phyloP scores from a whole-genome alignment of 1,140 invertebrate genomes.

The Drosophila tristis region DNA sequence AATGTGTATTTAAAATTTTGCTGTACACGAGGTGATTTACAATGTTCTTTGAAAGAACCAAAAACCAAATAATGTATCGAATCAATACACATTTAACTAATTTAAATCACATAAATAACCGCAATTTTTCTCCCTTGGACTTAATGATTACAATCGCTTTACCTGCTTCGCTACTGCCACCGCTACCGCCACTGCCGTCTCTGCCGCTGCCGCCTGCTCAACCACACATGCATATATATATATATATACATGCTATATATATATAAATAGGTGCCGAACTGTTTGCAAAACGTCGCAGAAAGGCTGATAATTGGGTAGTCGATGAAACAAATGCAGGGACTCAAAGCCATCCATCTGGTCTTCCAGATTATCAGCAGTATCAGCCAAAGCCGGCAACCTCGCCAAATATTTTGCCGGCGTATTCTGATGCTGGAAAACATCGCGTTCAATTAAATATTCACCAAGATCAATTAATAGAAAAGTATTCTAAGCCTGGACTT shows the following conservation, averaged over 20 bases:
- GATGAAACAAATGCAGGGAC: constrained; percentile 88
- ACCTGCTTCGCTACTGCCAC: constrained; percentile 1
- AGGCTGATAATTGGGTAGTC: constrained; percentile 94
- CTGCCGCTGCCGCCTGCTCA: constrained; percentile 14
- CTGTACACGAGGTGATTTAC: no score
- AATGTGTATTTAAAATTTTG: no score
- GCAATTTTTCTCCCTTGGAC: constrained; percentile 10
- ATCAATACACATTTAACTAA: no score
- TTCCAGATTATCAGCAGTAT: constrained; percentile 80
- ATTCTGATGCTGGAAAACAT: constrained; percentile 78
- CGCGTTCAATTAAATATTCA: constrained; percentile 80
- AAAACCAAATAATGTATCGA: no score
- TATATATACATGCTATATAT: neutral
- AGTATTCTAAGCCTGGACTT: constrained; percentile 86
- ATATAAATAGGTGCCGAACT: constrained; percentile 89
- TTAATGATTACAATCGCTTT: constrained; percentile 33
- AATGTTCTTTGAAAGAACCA: no score
- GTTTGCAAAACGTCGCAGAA: constrained; percentile 93
- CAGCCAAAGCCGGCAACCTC: constrained; percentile 68
- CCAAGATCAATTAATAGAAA: constrained; percentile 85
- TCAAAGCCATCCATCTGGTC: constrained; percentile 77
- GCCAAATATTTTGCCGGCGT: constrained; percentile 81
- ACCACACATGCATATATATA: neutral
- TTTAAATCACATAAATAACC: neutral
- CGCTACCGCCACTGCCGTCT: constrained; percentile 14